Evolutionary conservation across 2,797 vertebrate species (phyloP).

Genomic region (Cyprinodon diabolis): DNA sequence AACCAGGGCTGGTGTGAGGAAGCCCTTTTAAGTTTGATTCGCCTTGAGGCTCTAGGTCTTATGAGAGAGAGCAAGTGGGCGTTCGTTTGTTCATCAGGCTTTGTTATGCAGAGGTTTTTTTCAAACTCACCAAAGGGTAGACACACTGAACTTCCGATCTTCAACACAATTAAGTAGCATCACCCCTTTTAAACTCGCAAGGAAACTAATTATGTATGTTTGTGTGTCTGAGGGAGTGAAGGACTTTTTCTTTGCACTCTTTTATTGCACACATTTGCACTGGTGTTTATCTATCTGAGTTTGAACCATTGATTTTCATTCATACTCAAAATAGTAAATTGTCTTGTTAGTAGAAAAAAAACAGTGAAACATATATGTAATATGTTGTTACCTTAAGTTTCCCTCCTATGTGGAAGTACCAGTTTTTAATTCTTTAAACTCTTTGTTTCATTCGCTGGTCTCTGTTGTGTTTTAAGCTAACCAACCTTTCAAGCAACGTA

Average conservation of each 20-base stretch:
- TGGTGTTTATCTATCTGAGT: constrained; percentile 19
- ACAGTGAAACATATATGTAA: background rate
- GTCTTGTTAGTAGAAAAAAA: background rate
- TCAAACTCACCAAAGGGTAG: constrained; percentile 55
- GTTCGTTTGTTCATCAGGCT: constrained; percentile 68
- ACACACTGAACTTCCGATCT: constrained; percentile 58
- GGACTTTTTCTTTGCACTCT: constrained; percentile 10
- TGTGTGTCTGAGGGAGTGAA: constrained; percentile 24
- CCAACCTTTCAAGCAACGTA: constrained; percentile 1
- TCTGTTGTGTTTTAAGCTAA: constrained; percentile 6
- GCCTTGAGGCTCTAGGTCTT: constrained; percentile 63
- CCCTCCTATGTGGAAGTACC: background rate
- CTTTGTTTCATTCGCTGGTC: background rate
- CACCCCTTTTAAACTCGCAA: constrained; percentile 64
- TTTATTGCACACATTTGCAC: constrained; percentile 22
- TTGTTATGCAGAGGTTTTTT: constrained; percentile 52
- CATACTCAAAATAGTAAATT: constrained; percentile 26
- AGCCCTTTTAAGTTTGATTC: constrained; percentile 66
- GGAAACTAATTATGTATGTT: constrained; percentile 50
- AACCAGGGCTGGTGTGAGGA: constrained; percentile 56
- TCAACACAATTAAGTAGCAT: constrained; percentile 63
- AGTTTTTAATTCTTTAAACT: background rate
- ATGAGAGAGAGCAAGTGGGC: constrained; percentile 66
- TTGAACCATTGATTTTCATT: constrained; percentile 27
- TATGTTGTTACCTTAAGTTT: background rate